Evolutionary conservation across 2,113 vertebrate genomes (phyloP), one percentile per base, ranked within the genome.

Genomic region (Brienomyrus longianalis): DNA sequence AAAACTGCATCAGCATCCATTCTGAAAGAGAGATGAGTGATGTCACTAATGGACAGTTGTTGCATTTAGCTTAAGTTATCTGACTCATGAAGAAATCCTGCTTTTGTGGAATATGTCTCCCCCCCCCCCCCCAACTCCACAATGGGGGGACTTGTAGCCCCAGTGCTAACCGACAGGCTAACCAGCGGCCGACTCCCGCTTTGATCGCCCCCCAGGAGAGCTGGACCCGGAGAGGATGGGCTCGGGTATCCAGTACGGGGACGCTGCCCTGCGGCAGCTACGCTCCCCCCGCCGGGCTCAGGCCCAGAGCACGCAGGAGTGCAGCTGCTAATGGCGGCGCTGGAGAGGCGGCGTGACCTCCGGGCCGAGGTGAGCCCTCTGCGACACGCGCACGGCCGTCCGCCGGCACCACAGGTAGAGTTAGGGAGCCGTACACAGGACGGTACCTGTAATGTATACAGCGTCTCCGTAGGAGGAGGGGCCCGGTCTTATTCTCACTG

Each of bases 191-290:
- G n/a, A 27, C 13, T 2, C 3, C 54, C 8, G 8, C n/a, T 93
- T 9, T 90, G 9, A 23, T 90, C 56, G 70, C 19, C 35, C n/a
- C 7, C 3, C 90, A 98, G 98, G 98, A 11, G 98, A 98, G 92
- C 95, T 98, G 15, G 97, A 98, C 93, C 98, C 97, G 0, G 98
- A 98, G 95, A 95, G 98, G 92, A 98, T 98, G 98, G 97, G 98
- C 27, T 98, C 98, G 0, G 98, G 98, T 1, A 98, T 98, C 92
- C 98, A 98, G 92, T 98, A 98, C 0, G 97, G 98, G 0, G 97
- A 98, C 0, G 96, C 97, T 0, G 97, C 98, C 0, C 92, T 98
- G 77, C 96, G 97, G 39, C 98, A 98, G 94, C 96, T 98, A 31
- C 96, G 97, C 88, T 97, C 98, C 90, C 97, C 97, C 3, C 97